Evolutionary conservation across 2,888 invertebrate genomes (phyloP), one percentile per base, ranked within the genome.

Genomic region (Idaea straminata): DNA sequence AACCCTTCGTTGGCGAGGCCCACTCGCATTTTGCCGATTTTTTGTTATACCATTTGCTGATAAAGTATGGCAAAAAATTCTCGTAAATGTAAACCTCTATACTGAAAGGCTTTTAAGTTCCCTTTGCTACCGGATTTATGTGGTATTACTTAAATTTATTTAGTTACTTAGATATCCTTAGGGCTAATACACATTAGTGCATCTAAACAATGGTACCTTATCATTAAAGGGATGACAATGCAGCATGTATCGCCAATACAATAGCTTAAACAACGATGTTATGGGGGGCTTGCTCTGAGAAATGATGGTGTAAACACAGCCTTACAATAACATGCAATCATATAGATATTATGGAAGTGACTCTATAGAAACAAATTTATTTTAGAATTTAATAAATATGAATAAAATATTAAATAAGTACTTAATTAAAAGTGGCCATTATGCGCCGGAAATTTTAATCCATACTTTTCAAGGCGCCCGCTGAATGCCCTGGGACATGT

Each of bases 301-400:
- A 81, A 74, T 78, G 78, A 67, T 72, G 82, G 78, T 87, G 86
- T 88, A 83, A 83, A 87, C 85, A 84, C 75, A 69, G 81, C 82
- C 81, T 83, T 84, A 85, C 77, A 78, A 76, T 79, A 74, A 74
- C 47, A 13, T 7, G 47, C 47, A 47, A 47, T 47, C 13, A 47
- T 7, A 13, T 47, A 47, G 10, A 47, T 47, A 47, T 6, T 5
- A 15, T 70, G 62, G 71, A 72, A 61, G 65, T 5, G 70, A 15
- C 57, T 35, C n/a, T 36, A 36, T 16, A 15, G 5, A 5, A 59
- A 62, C 64, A 61, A 36, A n/a, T n/a, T n/a, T n/a, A n/a, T n/a
- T n/a, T n/a, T n/a, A n/a, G n/a, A n/a, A n/a, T n/a, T n/a, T n/a
- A n/a, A n/a, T n/a, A n/a, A n/a, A n/a, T n/a, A n/a, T n/a, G n/a